phyloP scores from a whole-genome alignment of 2,888 invertebrate genomes.

The Apodemia hepburni region DNA sequence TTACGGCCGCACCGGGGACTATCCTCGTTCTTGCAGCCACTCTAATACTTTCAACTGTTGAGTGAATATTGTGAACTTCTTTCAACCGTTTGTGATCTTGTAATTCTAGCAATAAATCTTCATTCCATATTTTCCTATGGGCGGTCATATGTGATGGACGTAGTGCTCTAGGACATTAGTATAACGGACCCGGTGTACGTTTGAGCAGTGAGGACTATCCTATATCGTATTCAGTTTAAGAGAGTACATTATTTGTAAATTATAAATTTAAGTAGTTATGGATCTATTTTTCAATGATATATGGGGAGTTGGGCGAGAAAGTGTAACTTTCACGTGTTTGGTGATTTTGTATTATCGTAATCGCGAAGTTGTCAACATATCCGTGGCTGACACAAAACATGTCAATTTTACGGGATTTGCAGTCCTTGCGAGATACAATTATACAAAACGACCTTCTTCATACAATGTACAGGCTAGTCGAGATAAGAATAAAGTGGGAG shows the following conservation, averaged over 20 bases:
- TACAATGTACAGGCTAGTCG: slow-evolving; percentile 75
- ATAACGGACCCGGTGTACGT: slow-evolving; percentile 52
- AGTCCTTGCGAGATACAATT: slow-evolving; percentile 30
- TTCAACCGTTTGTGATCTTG: slow-evolving; percentile 75
- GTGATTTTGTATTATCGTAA: slow-evolving; percentile 37
- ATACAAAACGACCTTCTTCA: slow-evolving; percentile 40
- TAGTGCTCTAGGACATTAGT: slow-evolving; percentile 73
- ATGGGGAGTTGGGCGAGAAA: slow-evolving; percentile 52
- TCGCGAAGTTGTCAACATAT: background rate
- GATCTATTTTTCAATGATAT: slow-evolving; percentile 75
- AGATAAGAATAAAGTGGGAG: slow-evolving; percentile 41
- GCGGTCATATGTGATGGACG: slow-evolving; percentile 57
- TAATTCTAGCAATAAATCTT: slow-evolving; percentile 80
- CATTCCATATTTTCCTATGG: slow-evolving; percentile 75
- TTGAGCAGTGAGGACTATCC: slow-evolving; percentile 61
- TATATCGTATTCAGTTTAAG: slow-evolving; percentile 65
- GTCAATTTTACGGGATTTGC: background rate
- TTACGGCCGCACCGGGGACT: slow-evolving; percentile 56
- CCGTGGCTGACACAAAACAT: background rate
- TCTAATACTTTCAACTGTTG: slow-evolving; percentile 78
- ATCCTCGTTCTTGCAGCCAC: slow-evolving; percentile 66
- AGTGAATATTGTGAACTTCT: slow-evolving; percentile 49
- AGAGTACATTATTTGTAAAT: slow-evolving; percentile 77
- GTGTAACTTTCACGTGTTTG: slow-evolving; percentile 67
- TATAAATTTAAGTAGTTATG: slow-evolving; percentile 76